Conservation (phyloP, 2,888 invertebrate species). For the Pasiphila rectangulata region DNA sequence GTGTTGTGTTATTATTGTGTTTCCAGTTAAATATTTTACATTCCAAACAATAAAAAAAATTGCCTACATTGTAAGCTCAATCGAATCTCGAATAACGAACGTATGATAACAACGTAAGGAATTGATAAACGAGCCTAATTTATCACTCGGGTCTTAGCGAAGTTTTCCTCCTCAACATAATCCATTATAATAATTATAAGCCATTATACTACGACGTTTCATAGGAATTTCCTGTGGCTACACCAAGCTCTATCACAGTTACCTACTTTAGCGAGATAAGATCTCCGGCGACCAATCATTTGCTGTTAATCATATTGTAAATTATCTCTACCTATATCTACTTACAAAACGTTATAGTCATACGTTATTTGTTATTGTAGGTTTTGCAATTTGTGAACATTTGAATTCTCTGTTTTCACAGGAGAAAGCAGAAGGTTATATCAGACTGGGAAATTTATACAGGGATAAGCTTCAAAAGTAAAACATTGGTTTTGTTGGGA, state of each 20-base stretch:
- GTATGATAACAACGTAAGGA: conserved; percentile 27
- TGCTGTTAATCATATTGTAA: conserved; percentile 1
- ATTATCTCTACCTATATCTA: not conserved
- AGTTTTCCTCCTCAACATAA: conserved; percentile 23
- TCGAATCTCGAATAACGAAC: conserved; percentile 15
- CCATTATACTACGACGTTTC: conserved; percentile 15
- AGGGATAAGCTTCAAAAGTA: conserved; percentile 17
- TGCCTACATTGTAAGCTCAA: not conserved
- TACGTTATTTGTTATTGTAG: not conserved
- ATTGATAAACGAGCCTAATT: conserved; percentile 31
- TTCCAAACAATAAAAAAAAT: no score
- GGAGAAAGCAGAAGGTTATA: conserved; percentile 8
- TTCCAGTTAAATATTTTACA: no score
- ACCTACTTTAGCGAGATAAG: conserved; percentile 1
- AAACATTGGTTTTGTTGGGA: conserved; percentile 15
- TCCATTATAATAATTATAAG: conserved; percentile 27
- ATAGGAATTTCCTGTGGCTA: conserved; percentile 9
- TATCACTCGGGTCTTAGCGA: conserved; percentile 26
- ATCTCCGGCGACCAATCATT: not conserved
- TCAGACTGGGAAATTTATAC: conserved; percentile 11
- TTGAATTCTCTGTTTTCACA: conserved; percentile 4
- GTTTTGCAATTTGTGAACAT: not conserved
- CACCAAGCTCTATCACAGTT: conserved; percentile 1
- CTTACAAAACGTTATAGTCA: not conserved
- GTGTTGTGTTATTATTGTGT: no score